Evolutionary conservation across 2,888 invertebrate genomes (phyloP).

Genomic region (Patella pellucida): DNA sequence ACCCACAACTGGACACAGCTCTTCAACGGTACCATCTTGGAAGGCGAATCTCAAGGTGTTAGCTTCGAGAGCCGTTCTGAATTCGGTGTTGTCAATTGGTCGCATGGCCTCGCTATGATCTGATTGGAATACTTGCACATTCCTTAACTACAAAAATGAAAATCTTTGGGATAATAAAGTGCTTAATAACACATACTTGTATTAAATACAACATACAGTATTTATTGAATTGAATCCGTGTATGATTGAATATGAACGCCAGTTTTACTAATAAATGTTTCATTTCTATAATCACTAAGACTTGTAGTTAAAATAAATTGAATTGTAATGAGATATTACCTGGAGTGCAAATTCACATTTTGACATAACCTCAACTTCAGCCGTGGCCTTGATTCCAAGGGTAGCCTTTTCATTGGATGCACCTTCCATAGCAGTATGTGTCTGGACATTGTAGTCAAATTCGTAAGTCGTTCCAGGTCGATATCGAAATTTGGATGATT

Average conservation of each 20-base stretch:
- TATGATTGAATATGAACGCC: too few species aligned
- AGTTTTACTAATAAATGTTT: too few species aligned
- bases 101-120: constrained; percentile 46
- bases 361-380: constrained; percentile 69
- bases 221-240: too few species aligned
- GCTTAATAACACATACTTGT: too few species aligned
- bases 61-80: constrained; percentile 78
- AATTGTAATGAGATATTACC: constrained; percentile 53
- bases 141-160: constrained; percentile 54
- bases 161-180: too few species aligned
- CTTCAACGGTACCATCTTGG: constrained; percentile 82
- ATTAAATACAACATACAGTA: too few species aligned
- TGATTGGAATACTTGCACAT: constrained; percentile 65
- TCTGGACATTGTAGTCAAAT: constrained; percentile 82
- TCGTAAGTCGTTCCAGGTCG: constrained; percentile 81
- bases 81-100: constrained; percentile 40
- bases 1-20: constrained; percentile 84
- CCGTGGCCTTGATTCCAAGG: constrained; percentile 69
- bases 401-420: constrained; percentile 73
- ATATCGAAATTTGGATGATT: constrained; percentile 71
- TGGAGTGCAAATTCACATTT: constrained; percentile 71
- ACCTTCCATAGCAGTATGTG: constrained; percentile 79
- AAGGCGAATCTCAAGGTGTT: constrained; percentile 82
- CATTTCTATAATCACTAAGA: too few species aligned
- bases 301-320: neutral